phyloP scores from a whole-genome alignment of 2,113 vertebrate genomes.

The Xenopus borealis region DNA sequence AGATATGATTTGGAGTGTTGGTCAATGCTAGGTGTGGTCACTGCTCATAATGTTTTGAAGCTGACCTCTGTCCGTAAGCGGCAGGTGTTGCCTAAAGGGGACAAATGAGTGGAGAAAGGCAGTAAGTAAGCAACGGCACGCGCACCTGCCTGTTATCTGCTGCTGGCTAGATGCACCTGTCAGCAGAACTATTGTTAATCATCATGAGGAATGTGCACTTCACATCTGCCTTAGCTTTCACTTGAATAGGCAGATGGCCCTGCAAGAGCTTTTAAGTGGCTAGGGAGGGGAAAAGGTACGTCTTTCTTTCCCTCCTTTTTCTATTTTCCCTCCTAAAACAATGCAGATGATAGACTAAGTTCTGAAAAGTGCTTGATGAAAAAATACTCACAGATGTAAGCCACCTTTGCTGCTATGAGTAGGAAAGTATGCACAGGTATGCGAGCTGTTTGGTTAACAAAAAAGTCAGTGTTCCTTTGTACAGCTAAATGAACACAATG shows the following conservation, averaged over 20 bases:
- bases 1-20: constrained; percentile 44
- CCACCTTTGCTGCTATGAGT: background rate
- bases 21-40: constrained; percentile 41
- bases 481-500: too few species aligned
- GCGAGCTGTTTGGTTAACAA: background rate
- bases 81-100: constrained; percentile 44
- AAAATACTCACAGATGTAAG: constrained; percentile 1
- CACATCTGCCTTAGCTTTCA: constrained; percentile 63
- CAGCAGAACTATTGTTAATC: constrained; percentile 51
- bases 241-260: constrained; percentile 47
- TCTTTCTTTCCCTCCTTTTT: constrained; percentile 17
- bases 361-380: constrained; percentile 62
- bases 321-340: constrained; percentile 49
- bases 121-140: constrained; percentile 54
- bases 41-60: constrained; percentile 23
- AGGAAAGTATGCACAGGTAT: background rate
- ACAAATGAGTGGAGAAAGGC: constrained; percentile 47
- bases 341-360: constrained; percentile 8
- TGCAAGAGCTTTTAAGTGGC: constrained; percentile 10
- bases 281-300: constrained; percentile 50
- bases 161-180: constrained; percentile 60
- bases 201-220: constrained; percentile 55
- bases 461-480: background rate
- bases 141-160: constrained; percentile 64
- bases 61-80: constrained; percentile 42